These are phyloP conservation scores for Microctenopoma lineatum DNA, from an alignment of 2,797 vertebrate species.

Conservation along the genomic window DNA sequence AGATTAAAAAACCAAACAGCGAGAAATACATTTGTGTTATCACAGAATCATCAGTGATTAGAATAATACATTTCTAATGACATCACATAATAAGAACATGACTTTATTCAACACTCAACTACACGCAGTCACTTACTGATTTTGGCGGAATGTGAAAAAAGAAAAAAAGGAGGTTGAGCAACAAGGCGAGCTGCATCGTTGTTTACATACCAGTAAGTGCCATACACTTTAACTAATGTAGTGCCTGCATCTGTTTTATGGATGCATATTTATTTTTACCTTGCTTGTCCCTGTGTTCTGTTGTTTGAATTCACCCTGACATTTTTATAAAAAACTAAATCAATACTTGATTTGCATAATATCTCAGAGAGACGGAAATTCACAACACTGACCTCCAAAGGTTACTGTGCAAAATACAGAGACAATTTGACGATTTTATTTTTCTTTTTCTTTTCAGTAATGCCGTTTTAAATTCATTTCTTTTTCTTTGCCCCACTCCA, in stretches of 20 bases:
- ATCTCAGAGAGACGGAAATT: neutral
- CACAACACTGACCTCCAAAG: neutral
- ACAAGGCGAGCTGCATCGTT: slow-evolving; percentile 22
- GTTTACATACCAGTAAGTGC: neutral
- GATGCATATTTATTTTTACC: no score
- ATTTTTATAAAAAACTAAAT: neutral
- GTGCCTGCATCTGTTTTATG: neutral
- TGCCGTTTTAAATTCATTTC: no score
- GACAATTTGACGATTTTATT: neutral
- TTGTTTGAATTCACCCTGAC: no score
- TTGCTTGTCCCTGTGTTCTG: no score
- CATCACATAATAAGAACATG: no score
- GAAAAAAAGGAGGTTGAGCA: neutral
- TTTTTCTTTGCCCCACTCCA: neutral
- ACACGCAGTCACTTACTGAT: neutral
- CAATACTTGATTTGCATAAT: neutral
- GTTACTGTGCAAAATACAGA: neutral
- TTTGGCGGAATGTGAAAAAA: no score
- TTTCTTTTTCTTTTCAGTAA: no score
- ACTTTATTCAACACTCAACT: no score
- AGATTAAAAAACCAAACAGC: neutral
- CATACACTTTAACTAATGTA: neutral
- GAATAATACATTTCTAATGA: no score
- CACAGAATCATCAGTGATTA: no score
- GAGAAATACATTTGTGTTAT: no score